Conservation (phyloP, 2,888 invertebrate genomes). For the Apomyelois bistriatella region DNA sequence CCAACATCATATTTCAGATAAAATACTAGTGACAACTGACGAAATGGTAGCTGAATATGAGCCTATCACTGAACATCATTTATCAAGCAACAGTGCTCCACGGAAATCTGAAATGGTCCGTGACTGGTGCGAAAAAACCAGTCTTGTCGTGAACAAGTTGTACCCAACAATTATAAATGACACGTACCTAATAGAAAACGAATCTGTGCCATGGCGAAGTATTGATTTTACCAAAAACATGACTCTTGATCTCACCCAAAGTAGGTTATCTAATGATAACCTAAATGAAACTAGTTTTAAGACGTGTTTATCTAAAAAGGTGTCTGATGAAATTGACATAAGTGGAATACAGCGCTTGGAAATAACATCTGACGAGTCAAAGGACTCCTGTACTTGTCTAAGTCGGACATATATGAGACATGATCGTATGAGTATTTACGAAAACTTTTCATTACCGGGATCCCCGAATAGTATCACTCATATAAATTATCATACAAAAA, state of each 20-base stretch:
- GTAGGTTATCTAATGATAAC: slow-evolving; percentile 24
- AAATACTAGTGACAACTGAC: slow-evolving; percentile 81
- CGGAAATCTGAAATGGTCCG: slow-evolving; percentile 66
- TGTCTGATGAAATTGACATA: slow-evolving; percentile 41
- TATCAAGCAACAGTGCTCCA: no score
- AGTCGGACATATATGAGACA: slow-evolving; percentile 16
- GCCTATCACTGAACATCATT: slow-evolving; percentile 48
- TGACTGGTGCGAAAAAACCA: slow-evolving; percentile 68
- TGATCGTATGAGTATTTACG: slow-evolving; percentile 46
- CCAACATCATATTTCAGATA: slow-evolving; percentile 63
- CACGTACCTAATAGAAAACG: slow-evolving; percentile 55
- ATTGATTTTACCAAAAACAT: slow-evolving; percentile 41
- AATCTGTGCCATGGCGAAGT: slow-evolving; percentile 45
- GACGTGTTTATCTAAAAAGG: slow-evolving; percentile 50
- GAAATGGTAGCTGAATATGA: slow-evolving; percentile 81
- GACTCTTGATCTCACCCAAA: slow-evolving; percentile 46
- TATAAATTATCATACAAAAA: slow-evolving; percentile 61
- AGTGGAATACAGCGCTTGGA: slow-evolving; percentile 56
- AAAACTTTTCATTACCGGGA: slow-evolving; percentile 68
- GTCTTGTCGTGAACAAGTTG: slow-evolving; percentile 59
- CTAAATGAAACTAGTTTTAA: slow-evolving; percentile 51
- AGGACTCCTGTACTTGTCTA: slow-evolving; percentile 21
- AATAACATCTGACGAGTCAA: slow-evolving; percentile 36
- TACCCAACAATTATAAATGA: slow-evolving; percentile 68
- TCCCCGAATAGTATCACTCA: slow-evolving; percentile 63